phyloP scores from a whole-genome alignment of 2,888 invertebrate genomes.

The Chydorus sphaericus region DNA sequence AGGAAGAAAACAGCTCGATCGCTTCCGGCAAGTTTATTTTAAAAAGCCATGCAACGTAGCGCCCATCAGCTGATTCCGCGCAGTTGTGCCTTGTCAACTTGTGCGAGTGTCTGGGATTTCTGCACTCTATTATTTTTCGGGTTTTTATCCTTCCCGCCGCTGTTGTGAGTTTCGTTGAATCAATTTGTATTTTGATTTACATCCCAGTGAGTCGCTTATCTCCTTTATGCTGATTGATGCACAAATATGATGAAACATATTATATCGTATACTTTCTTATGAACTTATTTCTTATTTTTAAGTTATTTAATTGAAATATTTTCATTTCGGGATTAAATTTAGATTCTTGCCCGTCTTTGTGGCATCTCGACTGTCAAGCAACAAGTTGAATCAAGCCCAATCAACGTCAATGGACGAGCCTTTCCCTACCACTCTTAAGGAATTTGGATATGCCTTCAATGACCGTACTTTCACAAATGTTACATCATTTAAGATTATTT shows the following conservation, averaged over 20 bases:
- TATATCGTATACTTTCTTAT: not conserved
- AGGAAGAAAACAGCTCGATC: too few relatives aligned
- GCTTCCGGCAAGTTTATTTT: too few relatives aligned
- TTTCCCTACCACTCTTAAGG: constrained; percentile 26
- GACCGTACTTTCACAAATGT: constrained; percentile 28
- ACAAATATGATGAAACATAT: not conserved
- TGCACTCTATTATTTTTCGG: too few relatives aligned
- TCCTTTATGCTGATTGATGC: too few relatives aligned
- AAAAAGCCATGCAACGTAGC: too few relatives aligned
- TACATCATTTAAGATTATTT: not conserved
- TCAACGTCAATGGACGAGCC: not conserved
- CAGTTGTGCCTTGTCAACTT: too few relatives aligned
- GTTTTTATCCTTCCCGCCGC: too few relatives aligned
- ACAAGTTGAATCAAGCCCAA: not conserved
- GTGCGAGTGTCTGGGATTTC: too few relatives aligned
- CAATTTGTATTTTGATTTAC: too few relatives aligned
- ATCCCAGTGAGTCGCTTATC: too few relatives aligned
- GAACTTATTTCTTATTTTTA: not conserved
- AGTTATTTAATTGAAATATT: not conserved
- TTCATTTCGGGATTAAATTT: not conserved
- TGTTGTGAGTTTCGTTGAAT: too few relatives aligned
- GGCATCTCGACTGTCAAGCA: not conserved
- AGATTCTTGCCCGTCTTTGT: not conserved
- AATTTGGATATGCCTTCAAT: constrained; percentile 43
- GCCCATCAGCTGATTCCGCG: too few relatives aligned